Base-by-base conservation (phyloP, 2,888 invertebrate genomes). In the Autographa gamma region DNA sequence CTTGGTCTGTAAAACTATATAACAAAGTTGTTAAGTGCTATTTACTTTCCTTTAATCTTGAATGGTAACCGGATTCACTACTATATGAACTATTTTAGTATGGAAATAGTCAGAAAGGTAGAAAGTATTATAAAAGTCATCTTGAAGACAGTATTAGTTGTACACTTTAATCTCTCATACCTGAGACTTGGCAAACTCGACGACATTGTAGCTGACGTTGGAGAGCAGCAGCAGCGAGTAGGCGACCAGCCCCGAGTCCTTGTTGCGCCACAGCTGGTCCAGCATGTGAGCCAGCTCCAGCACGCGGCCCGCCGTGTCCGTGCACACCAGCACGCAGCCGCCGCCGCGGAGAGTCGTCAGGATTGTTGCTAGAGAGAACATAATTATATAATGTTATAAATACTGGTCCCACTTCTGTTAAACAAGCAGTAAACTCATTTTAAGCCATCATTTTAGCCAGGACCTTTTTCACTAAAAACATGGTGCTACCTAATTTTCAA, bases 101-200 rank as follows among this genome's bases (percentile, higher is more conserved):
- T 25, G 25, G 25, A 25, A 25, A 25, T n/a, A n/a, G n/a, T n/a
- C n/a, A n/a, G n/a, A n/a, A n/a, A n/a, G n/a, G n/a, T n/a, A n/a
- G n/a, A n/a, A n/a, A n/a, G n/a, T n/a, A n/a, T n/a, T n/a, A n/a
- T n/a, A n/a, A n/a, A n/a, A n/a, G n/a, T n/a, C n/a, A n/a, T n/a
- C n/a, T n/a, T n/a, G n/a, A n/a, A 25, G 25, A 25, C 25, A 25
- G 25, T 1, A 25, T 25, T 25, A 25, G 25, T 25, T 25, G 25
- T 25, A 25, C 3, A 25, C 25, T 25, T 16, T 7, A n/a, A n/a
- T 0, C 7, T 18, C 18, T 18, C 66, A 68, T 62, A 97, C 97
- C 96, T 98, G 99, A 0, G 99, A 99, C 92, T 99, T 99, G 1
- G 99, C 99, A 93, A 99, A 99, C 92, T 99, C 99, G 2, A 99